phyloP scores from a whole-genome alignment of 2,797 vertebrate genomes.

The Rhabdophis nuchalis region DNA sequence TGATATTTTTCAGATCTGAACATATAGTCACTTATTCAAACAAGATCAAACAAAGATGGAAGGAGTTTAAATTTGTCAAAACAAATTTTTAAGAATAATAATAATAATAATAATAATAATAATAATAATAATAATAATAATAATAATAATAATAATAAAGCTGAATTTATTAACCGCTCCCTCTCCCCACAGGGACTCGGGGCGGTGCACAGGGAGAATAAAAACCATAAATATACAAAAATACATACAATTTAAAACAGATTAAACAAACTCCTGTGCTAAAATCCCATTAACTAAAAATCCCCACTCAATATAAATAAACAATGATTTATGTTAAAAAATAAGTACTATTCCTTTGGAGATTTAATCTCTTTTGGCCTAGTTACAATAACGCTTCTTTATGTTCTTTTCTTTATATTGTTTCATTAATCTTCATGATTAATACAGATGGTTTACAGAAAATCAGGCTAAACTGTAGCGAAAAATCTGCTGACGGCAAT shows the following conservation, averaged over 20 bases:
- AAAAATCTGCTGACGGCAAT: slow-evolving; percentile 71
- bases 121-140: too few species aligned
- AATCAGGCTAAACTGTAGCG: slow-evolving; percentile 85
- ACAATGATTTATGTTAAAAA: neutral
- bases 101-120: too few species aligned
- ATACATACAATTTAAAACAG: too few species aligned
- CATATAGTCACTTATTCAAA: neutral
- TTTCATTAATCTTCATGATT: slow-evolving; percentile 47
- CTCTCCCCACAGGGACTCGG: too few species aligned
- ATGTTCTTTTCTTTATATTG: slow-evolving; percentile 44
- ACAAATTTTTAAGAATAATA: neutral
- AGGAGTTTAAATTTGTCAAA: neutral
- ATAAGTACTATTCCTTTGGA: neutral
- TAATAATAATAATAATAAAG: too few species aligned
- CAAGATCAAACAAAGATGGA: neutral
- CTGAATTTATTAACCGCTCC: too few species aligned
- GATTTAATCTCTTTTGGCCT: neutral
- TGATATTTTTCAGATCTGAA: neutral
- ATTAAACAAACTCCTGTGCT: too few species aligned
- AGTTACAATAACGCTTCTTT: neutral
- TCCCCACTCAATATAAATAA: too few species aligned
- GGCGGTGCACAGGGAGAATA: too few species aligned
- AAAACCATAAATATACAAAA: too few species aligned
- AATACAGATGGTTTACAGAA: slow-evolving; percentile 84
- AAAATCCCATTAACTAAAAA: too few species aligned